Evolutionary conservation across 2,888 invertebrate genomes (phyloP).

Genomic region (Fragum fragum): DNA sequence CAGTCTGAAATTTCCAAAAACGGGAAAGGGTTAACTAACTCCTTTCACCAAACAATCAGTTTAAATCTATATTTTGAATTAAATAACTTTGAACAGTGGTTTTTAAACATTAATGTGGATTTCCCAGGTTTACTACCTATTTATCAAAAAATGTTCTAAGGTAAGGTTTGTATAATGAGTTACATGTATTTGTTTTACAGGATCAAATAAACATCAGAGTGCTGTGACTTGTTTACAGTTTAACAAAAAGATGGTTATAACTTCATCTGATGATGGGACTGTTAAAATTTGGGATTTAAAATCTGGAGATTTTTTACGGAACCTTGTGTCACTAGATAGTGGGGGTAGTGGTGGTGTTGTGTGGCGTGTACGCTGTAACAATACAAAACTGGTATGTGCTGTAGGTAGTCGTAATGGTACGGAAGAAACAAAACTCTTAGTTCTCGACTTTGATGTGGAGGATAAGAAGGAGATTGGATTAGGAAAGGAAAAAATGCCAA

Average conservation of each 20-base stretch:
- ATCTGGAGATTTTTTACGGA: constrained; percentile 97
- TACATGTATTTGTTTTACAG: constrained; percentile 88
- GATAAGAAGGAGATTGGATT: constrained; percentile 70
- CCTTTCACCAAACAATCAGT: too few relatives aligned
- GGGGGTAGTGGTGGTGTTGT: constrained; percentile 99
- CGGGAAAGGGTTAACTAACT: too few relatives aligned
- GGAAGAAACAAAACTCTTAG: constrained; percentile 99
- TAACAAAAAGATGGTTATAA: constrained; percentile 97
- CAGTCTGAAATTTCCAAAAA: too few relatives aligned
- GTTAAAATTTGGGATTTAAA: constrained; percentile 99
- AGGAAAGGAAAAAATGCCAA: constrained; percentile 43
- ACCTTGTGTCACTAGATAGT: constrained; percentile 96
- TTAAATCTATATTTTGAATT: too few relatives aligned
- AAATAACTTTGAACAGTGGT: too few relatives aligned
- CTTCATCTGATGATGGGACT: constrained; percentile 99
- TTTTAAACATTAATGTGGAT: too few relatives aligned
- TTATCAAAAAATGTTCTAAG: too few relatives aligned
- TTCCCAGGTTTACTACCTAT: too few relatives aligned
- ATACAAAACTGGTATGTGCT: constrained; percentile 98
- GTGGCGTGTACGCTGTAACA: constrained; percentile 98
- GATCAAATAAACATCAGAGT: constrained; percentile 98
- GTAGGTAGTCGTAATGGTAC: constrained; percentile 99
- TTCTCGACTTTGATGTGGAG: constrained; percentile 97
- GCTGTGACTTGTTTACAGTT: constrained; percentile 99
- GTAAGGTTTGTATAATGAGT: too few relatives aligned